Conservation (phyloP, 2,888 invertebrate species). For the Hirtodrosophila trivittata region DNA sequence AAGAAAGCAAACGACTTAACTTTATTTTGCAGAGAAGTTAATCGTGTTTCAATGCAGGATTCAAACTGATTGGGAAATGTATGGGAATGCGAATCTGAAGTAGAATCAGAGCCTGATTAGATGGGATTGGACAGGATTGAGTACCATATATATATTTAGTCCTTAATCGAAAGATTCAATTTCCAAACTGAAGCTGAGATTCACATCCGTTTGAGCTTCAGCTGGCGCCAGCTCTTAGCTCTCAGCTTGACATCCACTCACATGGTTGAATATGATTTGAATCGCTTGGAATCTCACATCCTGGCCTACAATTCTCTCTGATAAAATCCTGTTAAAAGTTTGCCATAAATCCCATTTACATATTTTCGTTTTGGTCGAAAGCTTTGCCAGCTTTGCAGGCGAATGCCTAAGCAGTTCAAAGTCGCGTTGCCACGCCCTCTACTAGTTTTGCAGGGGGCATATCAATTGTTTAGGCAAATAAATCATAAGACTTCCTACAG, state of each 20-base stretch:
- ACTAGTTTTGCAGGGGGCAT: constrained; percentile 36
- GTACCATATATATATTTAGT: too few species aligned
- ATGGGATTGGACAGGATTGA: too few species aligned
- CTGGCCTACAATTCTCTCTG: constrained; percentile 40
- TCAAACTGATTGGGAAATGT: too few species aligned
- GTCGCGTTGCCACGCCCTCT: constrained; percentile 9
- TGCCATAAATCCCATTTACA: constrained; percentile 77
- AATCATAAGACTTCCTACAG: constrained; percentile 68
- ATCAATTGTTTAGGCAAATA: constrained; percentile 71
- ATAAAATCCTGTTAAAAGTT: constrained; percentile 75
- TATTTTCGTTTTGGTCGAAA: constrained; percentile 53
- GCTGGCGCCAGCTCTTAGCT: constrained; percentile 26
- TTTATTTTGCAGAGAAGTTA: too few species aligned
- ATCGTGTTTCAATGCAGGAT: too few species aligned
- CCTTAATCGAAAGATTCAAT: too few species aligned
- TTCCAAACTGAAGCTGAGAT: constrained; percentile 34
- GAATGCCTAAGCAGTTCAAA: constrained; percentile 44
- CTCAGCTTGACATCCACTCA: constrained; percentile 56
- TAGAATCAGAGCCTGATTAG: too few species aligned
- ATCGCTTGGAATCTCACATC: constrained; percentile 45
- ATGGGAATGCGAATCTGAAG: too few species aligned
- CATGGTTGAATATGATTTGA: constrained; percentile 74
- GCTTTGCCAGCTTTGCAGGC: constrained; percentile 7
- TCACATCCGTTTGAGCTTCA: constrained; percentile 35
- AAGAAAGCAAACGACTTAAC: too few species aligned